Evolutionary conservation across 2,797 vertebrate species (phyloP), one percentile per base, ranked within the genome.

Genomic region (Cyclura pinguis): DNA sequence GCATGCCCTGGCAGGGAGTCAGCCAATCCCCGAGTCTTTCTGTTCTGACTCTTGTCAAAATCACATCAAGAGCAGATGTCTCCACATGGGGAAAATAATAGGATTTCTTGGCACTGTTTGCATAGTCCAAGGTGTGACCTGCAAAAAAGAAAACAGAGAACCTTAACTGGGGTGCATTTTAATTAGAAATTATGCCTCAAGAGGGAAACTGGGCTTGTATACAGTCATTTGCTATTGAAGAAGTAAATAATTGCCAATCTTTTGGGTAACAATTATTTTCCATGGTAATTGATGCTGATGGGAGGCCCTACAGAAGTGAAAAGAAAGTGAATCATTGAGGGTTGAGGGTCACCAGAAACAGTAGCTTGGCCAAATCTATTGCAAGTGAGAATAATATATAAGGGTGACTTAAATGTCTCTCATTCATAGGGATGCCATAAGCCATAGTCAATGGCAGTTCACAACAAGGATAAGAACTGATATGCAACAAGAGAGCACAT

Each of bases 1-100:
- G 95, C 84, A 32, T 85, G 32, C 81, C 77, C 90, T 92, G 89
- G 92, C 91, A 91, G 87, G 69, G 50, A 92, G 29, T 92, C 35
- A 76, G 81, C 84, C 35, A 95, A 80, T 10, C 87, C 87, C 67
- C 16, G 62, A 91, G 73, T 69, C 38, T 32, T 62, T 92, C 88
- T 88, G 69, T 92, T 89, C 72, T 69, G 24, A 73, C 16, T 93
- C 9, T 67, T 24, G 32, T 93, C 80, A 86, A 42, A 67, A 20
- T 89, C 27, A 87, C 2, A 5, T 89, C 81, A 89, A 87, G 50
- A 8, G 87, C 1, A 29, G 69, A 88, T 67, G 0, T 2, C 85
- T 94, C 42, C 88, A 50, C 27, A 77, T 74, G 29, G 57, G 74
- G 27, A 80, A 94, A 94, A 91, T 24, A 87, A 81, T 73, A 80